phyloP scores from a whole-genome alignment of 2,797 vertebrate genomes.

The Bradypus variegatus region DNA sequence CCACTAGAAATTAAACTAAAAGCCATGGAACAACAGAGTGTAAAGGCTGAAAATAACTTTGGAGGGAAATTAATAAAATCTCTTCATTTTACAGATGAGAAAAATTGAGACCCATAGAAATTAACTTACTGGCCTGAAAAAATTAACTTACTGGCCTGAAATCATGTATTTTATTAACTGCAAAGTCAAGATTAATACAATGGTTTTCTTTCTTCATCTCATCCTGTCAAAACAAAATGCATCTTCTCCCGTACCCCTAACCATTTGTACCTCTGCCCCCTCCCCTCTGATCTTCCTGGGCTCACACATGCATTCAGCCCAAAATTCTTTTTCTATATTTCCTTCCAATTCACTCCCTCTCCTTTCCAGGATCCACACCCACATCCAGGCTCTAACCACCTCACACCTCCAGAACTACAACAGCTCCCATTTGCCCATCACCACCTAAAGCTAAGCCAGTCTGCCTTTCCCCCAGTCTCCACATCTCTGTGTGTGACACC shows the following conservation, averaged over 20 bases:
- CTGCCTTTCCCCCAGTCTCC: not conserved
- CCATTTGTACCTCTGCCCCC: not conserved
- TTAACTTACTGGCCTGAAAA: not conserved
- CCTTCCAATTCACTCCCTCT: not conserved
- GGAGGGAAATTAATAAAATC: not conserved
- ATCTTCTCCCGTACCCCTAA: not conserved
- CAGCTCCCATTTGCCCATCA: not conserved
- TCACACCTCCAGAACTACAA: not conserved
- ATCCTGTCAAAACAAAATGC: not conserved
- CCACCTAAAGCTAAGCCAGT: not conserved
- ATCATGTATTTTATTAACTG: not conserved
- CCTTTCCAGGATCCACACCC: not conserved
- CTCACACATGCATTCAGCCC: not conserved
- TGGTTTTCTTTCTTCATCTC: not conserved
- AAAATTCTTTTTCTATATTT: not conserved
- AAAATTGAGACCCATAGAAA: not conserved
- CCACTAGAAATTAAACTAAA: not conserved
- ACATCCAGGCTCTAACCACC: not conserved
- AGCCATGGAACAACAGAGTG: not conserved
- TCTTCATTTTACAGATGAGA: not conserved
- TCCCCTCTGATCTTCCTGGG: not conserved
- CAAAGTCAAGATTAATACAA: not conserved
- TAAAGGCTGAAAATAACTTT: not conserved
- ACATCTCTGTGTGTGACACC: not conserved
- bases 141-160: no score